phyloP scores from a whole-genome alignment of 1,140 invertebrate species.

The Marisa cornuarietis region DNA sequence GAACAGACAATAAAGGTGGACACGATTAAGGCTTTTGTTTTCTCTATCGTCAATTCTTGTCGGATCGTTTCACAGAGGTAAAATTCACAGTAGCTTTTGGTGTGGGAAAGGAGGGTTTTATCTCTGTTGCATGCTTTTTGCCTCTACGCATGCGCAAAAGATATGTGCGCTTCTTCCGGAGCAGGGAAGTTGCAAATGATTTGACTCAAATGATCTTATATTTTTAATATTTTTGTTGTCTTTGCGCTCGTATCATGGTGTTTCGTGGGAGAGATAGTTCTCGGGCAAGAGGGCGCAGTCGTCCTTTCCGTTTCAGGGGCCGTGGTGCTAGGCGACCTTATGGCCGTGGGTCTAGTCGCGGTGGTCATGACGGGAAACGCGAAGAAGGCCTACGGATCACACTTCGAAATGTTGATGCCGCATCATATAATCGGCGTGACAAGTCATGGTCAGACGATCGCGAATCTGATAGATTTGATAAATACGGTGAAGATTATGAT shows the following conservation, averaged over 20 bases:
- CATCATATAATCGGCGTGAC: neutral
- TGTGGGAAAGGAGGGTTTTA: too few relatives aligned
- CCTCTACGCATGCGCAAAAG: too few relatives aligned
- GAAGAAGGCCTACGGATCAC: slow-evolving; percentile 24
- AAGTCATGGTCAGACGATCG: slow-evolving; percentile 9
- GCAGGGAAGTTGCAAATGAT: too few relatives aligned
- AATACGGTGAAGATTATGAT: slow-evolving; percentile 7
- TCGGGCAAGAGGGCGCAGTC: slow-evolving; percentile 14
- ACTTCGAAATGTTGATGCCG: slow-evolving; percentile 7
- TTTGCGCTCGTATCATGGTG: slow-evolving; percentile 3
- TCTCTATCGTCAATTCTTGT: too few relatives aligned
- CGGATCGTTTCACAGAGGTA: too few relatives aligned
- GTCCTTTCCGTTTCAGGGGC: slow-evolving; percentile 21
- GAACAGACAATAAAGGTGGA: too few relatives aligned
- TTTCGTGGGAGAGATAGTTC: slow-evolving; percentile 14
- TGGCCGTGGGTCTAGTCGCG: slow-evolving; percentile 8
- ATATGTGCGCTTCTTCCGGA: too few relatives aligned
- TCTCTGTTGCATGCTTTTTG: too few relatives aligned
- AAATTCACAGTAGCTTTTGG: too few relatives aligned
- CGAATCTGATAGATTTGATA: slow-evolving; percentile 1
- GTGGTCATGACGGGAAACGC: slow-evolving; percentile 9
- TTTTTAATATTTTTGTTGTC: neutral
- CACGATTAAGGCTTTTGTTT: too few relatives aligned
- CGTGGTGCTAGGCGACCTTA: slow-evolving; percentile 15
- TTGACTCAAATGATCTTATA: neutral